Evolutionary conservation across 1,140 invertebrate genomes (phyloP), one percentile per base, ranked within the genome.

Genomic region (Battus philenor): DNA sequence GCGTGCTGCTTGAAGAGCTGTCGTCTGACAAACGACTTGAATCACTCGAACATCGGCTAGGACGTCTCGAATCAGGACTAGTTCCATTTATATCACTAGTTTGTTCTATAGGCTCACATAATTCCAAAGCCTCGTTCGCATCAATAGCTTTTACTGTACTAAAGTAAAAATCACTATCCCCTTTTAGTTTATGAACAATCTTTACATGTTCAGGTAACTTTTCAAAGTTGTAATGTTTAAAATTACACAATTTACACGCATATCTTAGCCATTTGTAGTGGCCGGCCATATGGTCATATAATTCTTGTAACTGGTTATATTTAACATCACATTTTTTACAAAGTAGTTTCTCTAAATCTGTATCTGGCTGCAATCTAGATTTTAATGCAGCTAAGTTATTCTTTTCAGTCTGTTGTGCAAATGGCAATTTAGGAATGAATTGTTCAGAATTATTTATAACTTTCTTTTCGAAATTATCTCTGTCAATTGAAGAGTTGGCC

Each of bases 191-290:
- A 55, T 89, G 88, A 2, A 86, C 81, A 36, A 82, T 68, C 33
- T 87, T 86, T 1, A 89, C 71, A 50, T 90, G 89, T 55, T 87
- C 88, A 4, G 88, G 77, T 17, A 89, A 75, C 52, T 88, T 87
- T 15, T 87, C 85, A 43, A 86, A 87, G 8, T 81, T 62, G 36
- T 87, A 89, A 48, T 87, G 78, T 50, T 88, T 88, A 54, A 86
- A 89, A 24, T 88, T 87, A 50, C 89, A 90, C 2, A 89, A 50
- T 64, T 88, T 89, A 59, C 89, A 90, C 10, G 87, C 87, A 34
- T 89, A 90, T 6, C 87, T 79, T 22, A 87, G 71, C 62, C 88
- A 87, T 58, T 89, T 88, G 38, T 87, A 85, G 59, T 89, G 88
- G 44, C 76, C 78, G 0, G 88, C 86, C 52, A 89, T 86, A 45